A percentile compares a stretch with the other conserved stretches of the same genome.
These are phyloP conservation scores for Polypterus senegalus DNA, from an alignment of 2,113 vertebrate genomes.

Conservation along the genomic window DNA sequence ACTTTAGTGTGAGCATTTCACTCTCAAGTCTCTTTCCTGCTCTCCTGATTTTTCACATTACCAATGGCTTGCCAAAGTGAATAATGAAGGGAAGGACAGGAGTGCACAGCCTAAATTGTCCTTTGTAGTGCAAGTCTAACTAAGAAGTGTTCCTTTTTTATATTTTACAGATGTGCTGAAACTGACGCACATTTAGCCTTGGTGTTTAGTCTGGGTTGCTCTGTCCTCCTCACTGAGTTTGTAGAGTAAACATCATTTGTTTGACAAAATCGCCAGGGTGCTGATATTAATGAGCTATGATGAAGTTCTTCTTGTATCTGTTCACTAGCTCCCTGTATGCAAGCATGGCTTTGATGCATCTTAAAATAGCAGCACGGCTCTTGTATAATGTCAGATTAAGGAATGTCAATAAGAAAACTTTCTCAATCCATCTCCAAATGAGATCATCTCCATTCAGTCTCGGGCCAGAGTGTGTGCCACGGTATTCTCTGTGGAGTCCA, in stretches of 20 bases:
- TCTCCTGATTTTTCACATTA: too few species aligned
- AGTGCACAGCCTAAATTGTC: too few species aligned
- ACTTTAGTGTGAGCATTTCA: too few species aligned
- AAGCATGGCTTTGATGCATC: constrained; percentile 35
- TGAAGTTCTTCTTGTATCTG: constrained; percentile 48
- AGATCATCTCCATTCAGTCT: constrained; percentile 35
- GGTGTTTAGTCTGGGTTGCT: constrained; percentile 1
- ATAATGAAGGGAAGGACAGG: too few species aligned
- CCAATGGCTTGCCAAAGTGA: too few species aligned
- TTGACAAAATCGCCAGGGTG: constrained; percentile 38
- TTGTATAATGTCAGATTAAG: constrained; percentile 57
- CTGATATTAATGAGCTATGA: constrained; percentile 53
- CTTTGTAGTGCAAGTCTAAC: too few species aligned
- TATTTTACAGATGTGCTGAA: too few species aligned
- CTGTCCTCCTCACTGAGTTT: constrained; percentile 21
- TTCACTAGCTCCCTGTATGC: constrained; percentile 31
- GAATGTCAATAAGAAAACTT: constrained; percentile 57
- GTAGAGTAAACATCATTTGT: constrained; percentile 48
- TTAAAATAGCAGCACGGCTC: constrained; percentile 47
- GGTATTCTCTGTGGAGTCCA: constrained; percentile 38
- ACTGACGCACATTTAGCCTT: too few species aligned
- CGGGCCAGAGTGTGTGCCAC: neutral
- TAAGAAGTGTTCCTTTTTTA: too few species aligned
- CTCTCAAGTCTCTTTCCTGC: too few species aligned
- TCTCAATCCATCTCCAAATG: constrained; percentile 57